Evolutionary conservation across 2,113 vertebrate species (phyloP), one percentile per base, ranked within the genome.

Genomic region (Coryphaenoides rupestris): DNA sequence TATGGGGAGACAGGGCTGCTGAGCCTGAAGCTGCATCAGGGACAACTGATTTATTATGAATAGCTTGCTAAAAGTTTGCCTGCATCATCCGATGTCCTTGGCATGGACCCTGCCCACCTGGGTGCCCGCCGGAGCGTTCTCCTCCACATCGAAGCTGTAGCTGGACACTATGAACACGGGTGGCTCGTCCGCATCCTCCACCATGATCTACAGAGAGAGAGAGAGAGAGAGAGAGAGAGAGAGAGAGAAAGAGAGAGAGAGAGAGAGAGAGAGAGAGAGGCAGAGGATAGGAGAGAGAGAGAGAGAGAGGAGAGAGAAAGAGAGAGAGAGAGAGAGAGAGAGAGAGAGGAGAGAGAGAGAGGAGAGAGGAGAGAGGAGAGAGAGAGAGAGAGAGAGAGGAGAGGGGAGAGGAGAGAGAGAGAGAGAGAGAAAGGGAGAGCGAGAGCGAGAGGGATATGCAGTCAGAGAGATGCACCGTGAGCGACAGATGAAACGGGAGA

Each of bases 131-230:
- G 93, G 92, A 13, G 94, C 92, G 4, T 98, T 98, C 84, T 99
- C 97, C 73, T 94, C 93, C 24, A 98, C 96, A 90, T 98, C 94
- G 1, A 98, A 94, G 17, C 88, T 87, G 40, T 98, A 99, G 75
- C 83, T 86, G 23, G 93, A 88, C 52, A 90, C 90, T 70, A 93
- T 77, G 82, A 99, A 99, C 65, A 92, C 87, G 0, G 97, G 97
- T 0, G 96, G 95, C 75, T 99, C 97, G 0, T 99, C 96, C 0
- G 94, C 94, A 45, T 98, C 96, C 82, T 98, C 95, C 67, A 99
- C 94, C 33, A 73, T 75, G 60, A 89, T 84, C 87, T 86, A 17
- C 2, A n/a, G 3, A 67, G 16, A 19, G 4, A 54, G 49, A 52
- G 47, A 70, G 14, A 50, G 55, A 55, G 28, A 33, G 13, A 46